These are phyloP conservation scores for Slavum lentiscoides DNA, from an alignment of 2,888 invertebrate species.

Conservation along the genomic window DNA sequence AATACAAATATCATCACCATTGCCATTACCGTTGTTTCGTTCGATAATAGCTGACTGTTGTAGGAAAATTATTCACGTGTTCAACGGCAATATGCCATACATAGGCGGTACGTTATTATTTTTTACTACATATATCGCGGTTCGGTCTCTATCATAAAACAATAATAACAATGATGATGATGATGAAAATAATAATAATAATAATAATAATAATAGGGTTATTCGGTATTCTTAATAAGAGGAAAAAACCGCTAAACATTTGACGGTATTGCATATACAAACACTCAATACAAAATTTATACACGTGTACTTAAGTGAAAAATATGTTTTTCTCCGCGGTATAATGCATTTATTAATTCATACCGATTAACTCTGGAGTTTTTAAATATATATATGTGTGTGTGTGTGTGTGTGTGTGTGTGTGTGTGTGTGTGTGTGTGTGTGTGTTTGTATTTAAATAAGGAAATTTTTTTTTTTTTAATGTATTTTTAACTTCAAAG, in stretches of 20 bases:
- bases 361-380: too few relatives aligned
- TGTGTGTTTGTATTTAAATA: too few relatives aligned
- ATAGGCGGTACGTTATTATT: conserved; percentile 12
- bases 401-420: too few relatives aligned
- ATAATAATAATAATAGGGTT: not conserved
- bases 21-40: not conserved
- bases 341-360: too few relatives aligned
- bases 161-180: not conserved
- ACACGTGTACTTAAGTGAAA: too few relatives aligned
- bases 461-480: too few relatives aligned
- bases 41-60: conserved; percentile 17
- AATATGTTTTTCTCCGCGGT: too few relatives aligned
- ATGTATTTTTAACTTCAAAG: too few relatives aligned
- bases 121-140: not conserved
- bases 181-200: conserved; percentile 17
- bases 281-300: too few relatives aligned
- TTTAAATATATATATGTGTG: too few relatives aligned
- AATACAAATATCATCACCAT: conserved; percentile 26
- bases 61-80: conserved; percentile 48
- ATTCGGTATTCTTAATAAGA: conserved; percentile 11
- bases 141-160: not conserved
- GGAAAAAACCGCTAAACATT: not conserved
- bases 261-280: not conserved
- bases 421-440: too few relatives aligned
- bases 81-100: conserved; percentile 7